Base-by-base conservation (phyloP, 2,113 vertebrate species). In the Brachyhypopomus gauderio region DNA sequence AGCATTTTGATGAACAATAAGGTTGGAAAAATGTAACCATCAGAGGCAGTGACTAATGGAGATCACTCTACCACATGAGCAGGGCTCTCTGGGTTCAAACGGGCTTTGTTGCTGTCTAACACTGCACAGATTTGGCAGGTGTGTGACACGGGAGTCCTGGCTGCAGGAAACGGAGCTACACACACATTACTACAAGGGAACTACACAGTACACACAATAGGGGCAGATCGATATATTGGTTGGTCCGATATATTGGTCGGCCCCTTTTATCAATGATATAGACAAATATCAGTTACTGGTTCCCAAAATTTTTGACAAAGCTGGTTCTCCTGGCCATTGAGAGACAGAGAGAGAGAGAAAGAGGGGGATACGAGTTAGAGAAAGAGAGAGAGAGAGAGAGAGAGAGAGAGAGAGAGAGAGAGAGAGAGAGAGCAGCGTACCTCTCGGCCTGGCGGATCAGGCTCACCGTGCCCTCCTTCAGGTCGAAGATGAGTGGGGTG, bases 381-480 rank as follows among this genome's bases (percentile, higher is more conserved):
- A 30, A 58, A 48, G 58, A 58, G 14, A 34, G 78, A 77, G 25
- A 62, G 62, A 78, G 63, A 36, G 20, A 82, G 83, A 45, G 74
- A 25, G 7, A 25, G 30, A 76, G 82, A 86, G 9, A 78, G 52
- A 75, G 79, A 85, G 69, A n/a, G n/a, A 27, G 20, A 48, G 22
- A 45, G 2, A 77, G 25, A 75, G 38, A 63, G 27, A 73, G 9
- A 60, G 11, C 52, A 30, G 41, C 7, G 4, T 91, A 99, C 98
- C 95, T 98, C 90, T 98, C 96, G 0, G 95, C 95, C 85, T 99
- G 98, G 34, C 96, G 91, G 90, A 99, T 97, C 86, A 99, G 94
- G 86, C 96, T 98, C 75, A 98, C 96, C 19, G 95, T 96, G 90
- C 96, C 96, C 88, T 98, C 98, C 92, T 96, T 99, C 85, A 98